Evolutionary conservation across 2,888 invertebrate species (phyloP).

Genomic region (Luperina nickerlii): DNA sequence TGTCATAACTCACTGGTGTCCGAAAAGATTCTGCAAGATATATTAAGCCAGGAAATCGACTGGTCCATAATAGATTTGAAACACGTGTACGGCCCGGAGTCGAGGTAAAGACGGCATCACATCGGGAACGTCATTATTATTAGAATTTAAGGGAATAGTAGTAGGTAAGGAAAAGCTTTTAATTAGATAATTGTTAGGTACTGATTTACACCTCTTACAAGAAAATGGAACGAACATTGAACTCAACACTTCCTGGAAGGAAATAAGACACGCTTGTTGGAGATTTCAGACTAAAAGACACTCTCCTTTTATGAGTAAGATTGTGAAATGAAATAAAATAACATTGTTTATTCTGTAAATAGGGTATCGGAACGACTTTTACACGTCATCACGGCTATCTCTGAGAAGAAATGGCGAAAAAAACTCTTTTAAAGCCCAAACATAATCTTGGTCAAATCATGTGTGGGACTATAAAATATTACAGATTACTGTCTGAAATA

Average conservation of each 20-base stretch:
- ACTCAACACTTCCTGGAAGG: not conserved
- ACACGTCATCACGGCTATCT: no score
- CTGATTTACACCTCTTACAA: not conserved
- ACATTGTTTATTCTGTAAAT: no score
- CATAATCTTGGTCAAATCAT: no score
- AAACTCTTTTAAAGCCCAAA: no score
- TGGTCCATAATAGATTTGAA: constrained; percentile 10
- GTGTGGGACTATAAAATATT: no score
- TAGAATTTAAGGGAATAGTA: not conserved
- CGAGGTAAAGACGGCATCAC: no score
- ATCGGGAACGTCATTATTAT: not conserved
- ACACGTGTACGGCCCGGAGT: constrained; percentile 16
- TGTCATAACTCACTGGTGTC: not conserved
- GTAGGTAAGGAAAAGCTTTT: not conserved
- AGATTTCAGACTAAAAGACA: no score
- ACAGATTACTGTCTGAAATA: no score
- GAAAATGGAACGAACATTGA: not conserved
- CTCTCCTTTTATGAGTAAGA: not conserved
- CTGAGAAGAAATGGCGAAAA: no score
- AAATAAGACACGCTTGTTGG: not conserved
- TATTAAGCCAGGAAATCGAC: constrained; percentile 30
- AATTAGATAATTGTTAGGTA: not conserved
- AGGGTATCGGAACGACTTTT: no score
- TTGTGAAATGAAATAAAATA: not conserved
- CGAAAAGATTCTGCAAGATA: constrained; percentile 11